Evolutionary conservation across 2,113 vertebrate species (phyloP), one percentile per base, ranked within the genome.

Genomic region (Chaetodon trifascialis): DNA sequence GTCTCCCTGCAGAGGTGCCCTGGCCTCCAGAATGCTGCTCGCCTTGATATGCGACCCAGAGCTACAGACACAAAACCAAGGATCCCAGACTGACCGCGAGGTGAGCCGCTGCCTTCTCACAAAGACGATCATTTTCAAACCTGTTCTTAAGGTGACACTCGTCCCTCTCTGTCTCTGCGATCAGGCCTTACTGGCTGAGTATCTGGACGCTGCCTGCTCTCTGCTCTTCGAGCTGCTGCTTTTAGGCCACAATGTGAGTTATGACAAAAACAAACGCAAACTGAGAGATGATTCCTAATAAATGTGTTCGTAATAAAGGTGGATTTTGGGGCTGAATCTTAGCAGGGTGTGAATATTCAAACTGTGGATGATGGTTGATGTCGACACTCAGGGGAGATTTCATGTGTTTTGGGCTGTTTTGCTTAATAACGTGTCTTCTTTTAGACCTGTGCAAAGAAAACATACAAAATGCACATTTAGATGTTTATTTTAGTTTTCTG

Each of bases 181-280:
- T 49, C 92, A 93, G 79, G 65, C n/a, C 49, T 86, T 93, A 44
- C 82, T 92, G 4, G 34, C 79, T 0, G 94, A 95, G 79, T 96
- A 95, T 52, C 90, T 93, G 92, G 94, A 95, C 25, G 89, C 91
- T 0, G 87, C 92, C 55, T 91, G 91, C 63, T 91, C 89, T 15
- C 89, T 96, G 71, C 89, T 96, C 36, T 95, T 92, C 79, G 94
- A 96, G 87, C 76, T 95, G 78, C 84, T 96, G 82, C 88, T 94
- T 38, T 44, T 94, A 11, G 93, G 93, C n/a, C 89, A 94, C 4
- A 86, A 95, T 84, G 94, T 95, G 66, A 86, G 91, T 87, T 3
- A 19, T 12, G 12, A 30, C 47, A 47, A 49, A 67, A 46, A 11
- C 10, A 44, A 7, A 7, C 9, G 40, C 30, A 30, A 30, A 9